Base-by-base conservation (phyloP, 1,140 invertebrate genomes). In the Heliconius hermathena region DNA sequence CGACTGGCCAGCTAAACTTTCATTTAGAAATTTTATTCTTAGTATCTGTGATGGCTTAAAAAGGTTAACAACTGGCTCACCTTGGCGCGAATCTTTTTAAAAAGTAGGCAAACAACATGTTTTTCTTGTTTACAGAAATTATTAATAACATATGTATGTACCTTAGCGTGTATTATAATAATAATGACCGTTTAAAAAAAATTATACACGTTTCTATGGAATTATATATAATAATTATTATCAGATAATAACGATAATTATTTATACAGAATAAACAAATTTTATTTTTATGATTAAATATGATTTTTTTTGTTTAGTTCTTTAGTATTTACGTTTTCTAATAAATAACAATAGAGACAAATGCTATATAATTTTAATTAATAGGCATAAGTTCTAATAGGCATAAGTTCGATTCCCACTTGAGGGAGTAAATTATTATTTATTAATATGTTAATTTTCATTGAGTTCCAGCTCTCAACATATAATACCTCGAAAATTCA, bases 41-140 rank as follows among this genome's bases (percentile, higher is more conserved):
- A 13, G 20, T 38, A 72, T 72, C n/a, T 72, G 33, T 20, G 71
- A 22, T n/a, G 38, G 36, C 46, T 49, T 76, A 38, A 76, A 76
- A 36, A 70, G 75, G 54, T 76, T 76, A 76, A 76, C 75, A 41
- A 70, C 57, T 71, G 22, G 75, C 60, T 76, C 75, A 76, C 75
- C 75, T 71, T 76, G 66, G 54, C 41, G 60, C 13, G 75, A 29
- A 60, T 60, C 54, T 60, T 60, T 60, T 60, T 26, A 60, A 29
- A 60, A 66, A 66, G 60, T 66, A 22, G n/a, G 8, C 22, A 13
- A 66, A 0, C 22, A 26, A 26, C 60, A 66, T 66, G 26, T 66
- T 66, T 66, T 66, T 66, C 26, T 66, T 66, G 60, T 66, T 66
- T 66, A 66, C 26, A 13, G 60, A 66, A 57, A 57, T n/a, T 57